These are phyloP conservation scores for Onthophagus sagittarius DNA, from an alignment of 2,888 invertebrate genomes.

Conservation along the genomic window DNA sequence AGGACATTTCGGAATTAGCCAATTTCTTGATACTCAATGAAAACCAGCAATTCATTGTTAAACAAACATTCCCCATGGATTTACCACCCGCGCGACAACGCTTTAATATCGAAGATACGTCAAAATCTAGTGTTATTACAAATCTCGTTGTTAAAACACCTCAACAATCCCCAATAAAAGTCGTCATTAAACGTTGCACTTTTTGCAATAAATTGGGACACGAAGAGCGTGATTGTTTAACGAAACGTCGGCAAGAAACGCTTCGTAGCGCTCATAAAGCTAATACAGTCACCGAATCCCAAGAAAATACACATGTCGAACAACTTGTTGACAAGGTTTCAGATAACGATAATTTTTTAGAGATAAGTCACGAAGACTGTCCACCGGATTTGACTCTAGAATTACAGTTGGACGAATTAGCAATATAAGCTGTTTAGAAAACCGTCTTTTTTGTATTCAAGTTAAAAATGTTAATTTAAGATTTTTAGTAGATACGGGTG, in stretches of 20 bases:
- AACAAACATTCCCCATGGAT: neutral
- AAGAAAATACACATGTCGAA: neutral
- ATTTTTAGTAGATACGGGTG: too few relatives aligned
- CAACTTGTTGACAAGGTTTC: too few relatives aligned
- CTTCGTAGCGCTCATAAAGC: neutral
- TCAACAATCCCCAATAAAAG: neutral
- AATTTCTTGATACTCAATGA: neutral
- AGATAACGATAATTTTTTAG: too few relatives aligned
- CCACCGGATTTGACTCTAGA: too few relatives aligned
- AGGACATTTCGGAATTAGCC: neutral
- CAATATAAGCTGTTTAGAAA: too few relatives aligned
- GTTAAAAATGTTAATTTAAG: too few relatives aligned
- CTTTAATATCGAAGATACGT: neutral
- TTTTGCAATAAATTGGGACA: neutral
- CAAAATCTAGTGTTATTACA: neutral
- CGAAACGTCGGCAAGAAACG: neutral
- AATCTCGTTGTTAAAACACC: too few relatives aligned
- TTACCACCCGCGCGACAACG: neutral
- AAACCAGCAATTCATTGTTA: neutral
- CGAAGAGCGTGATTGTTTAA: neutral
- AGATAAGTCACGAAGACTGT: too few relatives aligned
- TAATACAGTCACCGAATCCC: neutral
- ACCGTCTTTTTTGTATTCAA: too few relatives aligned
- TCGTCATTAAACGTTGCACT: neutral
- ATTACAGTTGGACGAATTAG: too few relatives aligned